Percentiles rank a stretch among this genome's conserved stretches.
Conservation (phyloP, 2,113 vertebrate species). For the Psilopogon haemacephalus region DNA sequence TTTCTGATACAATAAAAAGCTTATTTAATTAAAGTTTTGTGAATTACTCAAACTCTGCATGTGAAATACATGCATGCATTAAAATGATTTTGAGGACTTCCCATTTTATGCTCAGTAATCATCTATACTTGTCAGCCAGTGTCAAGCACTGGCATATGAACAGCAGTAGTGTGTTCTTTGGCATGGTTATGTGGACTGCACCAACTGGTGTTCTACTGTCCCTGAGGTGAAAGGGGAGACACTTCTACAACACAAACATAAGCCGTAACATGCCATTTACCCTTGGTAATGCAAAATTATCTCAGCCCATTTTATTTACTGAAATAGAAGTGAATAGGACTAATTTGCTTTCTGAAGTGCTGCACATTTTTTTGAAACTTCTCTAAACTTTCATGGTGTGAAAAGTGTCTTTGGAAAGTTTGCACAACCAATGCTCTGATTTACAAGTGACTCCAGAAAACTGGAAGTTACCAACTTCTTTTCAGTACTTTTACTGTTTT, state of each 20-base stretch:
- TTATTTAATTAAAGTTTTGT: neutral
- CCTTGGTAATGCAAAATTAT: neutral
- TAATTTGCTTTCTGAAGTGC: neutral
- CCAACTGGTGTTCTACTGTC: neutral
- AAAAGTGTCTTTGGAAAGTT: neutral
- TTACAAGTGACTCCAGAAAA: neutral
- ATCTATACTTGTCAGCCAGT: neutral
- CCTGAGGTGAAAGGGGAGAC: neutral
- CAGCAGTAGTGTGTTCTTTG: neutral
- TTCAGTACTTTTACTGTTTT: neutral
- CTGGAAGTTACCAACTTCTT: neutral
- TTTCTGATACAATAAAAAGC: neutral
- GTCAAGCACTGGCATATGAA: neutral
- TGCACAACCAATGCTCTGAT: neutral
- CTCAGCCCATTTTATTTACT: neutral
- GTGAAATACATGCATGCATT: neutral
- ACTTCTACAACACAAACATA: neutral
- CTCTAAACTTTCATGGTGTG: neutral
- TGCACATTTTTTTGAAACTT: neutral
- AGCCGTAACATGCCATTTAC: neutral
- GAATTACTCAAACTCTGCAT: neutral
- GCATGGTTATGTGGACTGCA: neutral
- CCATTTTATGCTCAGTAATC: neutral
- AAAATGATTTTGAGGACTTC: neutral
- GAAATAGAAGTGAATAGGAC: neutral